Conservation (phyloP, 2,888 invertebrate species). For the Chymomyza caudatula region DNA sequence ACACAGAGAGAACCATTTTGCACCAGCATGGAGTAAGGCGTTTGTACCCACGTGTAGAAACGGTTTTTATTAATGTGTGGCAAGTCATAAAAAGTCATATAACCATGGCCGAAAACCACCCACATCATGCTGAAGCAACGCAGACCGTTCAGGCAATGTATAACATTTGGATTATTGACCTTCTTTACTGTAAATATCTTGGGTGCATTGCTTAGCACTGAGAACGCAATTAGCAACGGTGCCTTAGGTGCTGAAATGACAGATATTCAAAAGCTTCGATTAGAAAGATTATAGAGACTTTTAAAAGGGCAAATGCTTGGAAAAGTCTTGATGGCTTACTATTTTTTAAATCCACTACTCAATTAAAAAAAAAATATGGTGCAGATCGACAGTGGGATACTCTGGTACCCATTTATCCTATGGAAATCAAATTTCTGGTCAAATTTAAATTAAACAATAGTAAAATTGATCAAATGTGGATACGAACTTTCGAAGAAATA, state of each 20-base stretch:
- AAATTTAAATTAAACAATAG: too few relatives aligned
- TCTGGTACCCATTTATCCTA: too few relatives aligned
- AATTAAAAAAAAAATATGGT: too few relatives aligned
- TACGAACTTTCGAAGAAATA: too few relatives aligned
- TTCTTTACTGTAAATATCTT: constrained; percentile 76
- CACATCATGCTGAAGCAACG: constrained; percentile 79
- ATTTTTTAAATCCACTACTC: too few relatives aligned
- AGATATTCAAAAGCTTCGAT: neutral
- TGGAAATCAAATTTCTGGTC: too few relatives aligned
- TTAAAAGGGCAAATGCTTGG: too few relatives aligned
- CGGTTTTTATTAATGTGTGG: constrained; percentile 73
- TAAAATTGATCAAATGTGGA: too few relatives aligned
- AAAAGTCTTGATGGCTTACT: too few relatives aligned
- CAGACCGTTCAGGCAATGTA: constrained; percentile 78
- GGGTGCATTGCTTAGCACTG: constrained; percentile 77
- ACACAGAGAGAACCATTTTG: constrained; percentile 80
- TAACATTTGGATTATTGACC: constrained; percentile 74
- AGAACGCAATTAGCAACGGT: constrained; percentile 74
- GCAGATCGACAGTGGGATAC: too few relatives aligned
- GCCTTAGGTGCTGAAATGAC: constrained; percentile 56
- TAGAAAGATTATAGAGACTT: too few relatives aligned
- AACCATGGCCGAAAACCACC: constrained; percentile 79
- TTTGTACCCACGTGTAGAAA: constrained; percentile 71
- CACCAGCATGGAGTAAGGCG: constrained; percentile 75
- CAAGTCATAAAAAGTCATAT: constrained; percentile 75